Base-by-base conservation (phyloP, 2,113 vertebrate genomes). In the Platycercus adscitus region DNA sequence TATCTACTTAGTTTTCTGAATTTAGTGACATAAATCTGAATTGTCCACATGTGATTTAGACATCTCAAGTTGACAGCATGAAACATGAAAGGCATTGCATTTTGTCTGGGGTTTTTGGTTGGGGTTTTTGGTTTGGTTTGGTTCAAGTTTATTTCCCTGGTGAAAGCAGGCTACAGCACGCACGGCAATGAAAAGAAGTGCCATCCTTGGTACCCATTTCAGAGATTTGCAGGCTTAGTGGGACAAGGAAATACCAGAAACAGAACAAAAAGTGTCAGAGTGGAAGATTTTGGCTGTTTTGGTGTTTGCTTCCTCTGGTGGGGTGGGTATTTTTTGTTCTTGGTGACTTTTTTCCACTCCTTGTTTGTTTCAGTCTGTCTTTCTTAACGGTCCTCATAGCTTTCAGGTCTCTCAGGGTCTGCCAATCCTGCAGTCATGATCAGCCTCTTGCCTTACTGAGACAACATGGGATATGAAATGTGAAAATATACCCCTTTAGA, bases 291-390 rank as follows among this genome's bases (percentile, higher is more conserved):
- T 65, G 91, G 18, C 10, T 71, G 3, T 50, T 89, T 75, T 86
- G 25, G 4, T 86, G 31, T 60, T 87, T 88, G 16, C n/a, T 81
- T 93, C 39, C 35, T 72, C 56, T 65, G 18, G 5, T 17, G 9
- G 2, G 2, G 8, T 60, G 6, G 5, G 9, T 76, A 35, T 37
- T 21, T 91, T 75, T 41, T 70, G 1, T 0, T 72, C 5, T 0
- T 66, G 16, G 3, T 60, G 37, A 44, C 64, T 71, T 87, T 81
- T 88, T 83, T 16, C 55, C 37, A 21, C 11, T 28, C 3, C 16
- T 78, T 60, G 0, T 50, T 87, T 91, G 10, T 26, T 91, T 86
- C 16, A 18, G 8, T 86, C 28, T 63, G 61, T 90, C 23, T 92
- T 79, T 91, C 24, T 24, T 87, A 68, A 60, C 0, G 1, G 11